Evolutionary conservation across 1,140 invertebrate genomes (phyloP).

Genomic region (Pantala flavescens): DNA sequence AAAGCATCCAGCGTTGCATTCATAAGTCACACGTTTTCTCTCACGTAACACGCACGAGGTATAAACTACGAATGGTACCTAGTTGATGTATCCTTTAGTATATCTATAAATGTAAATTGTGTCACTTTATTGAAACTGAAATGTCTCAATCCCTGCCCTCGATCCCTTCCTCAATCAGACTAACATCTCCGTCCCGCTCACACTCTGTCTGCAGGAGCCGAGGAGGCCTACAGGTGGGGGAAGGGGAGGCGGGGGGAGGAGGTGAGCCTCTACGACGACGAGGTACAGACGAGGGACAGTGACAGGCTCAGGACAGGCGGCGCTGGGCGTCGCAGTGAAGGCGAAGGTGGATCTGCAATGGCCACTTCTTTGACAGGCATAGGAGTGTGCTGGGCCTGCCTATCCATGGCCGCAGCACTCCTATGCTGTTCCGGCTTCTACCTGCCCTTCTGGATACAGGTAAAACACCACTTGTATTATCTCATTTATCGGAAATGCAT

Average conservation of each 20-base stretch:
- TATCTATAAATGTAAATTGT: too few species aligned
- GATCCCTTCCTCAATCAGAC: too few species aligned
- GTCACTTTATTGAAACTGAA: too few species aligned
- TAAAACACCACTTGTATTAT: conserved; percentile 24
- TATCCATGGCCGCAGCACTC: conserved; percentile 49
- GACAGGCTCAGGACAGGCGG: neutral
- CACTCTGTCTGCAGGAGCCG: neutral
- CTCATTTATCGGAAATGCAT: too few species aligned
- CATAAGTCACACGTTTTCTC: too few species aligned
- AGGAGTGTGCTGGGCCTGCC: conserved; percentile 52
- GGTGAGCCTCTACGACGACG: neutral
- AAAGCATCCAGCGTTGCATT: too few species aligned
- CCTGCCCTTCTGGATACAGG: conserved; percentile 60
- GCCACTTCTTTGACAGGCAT: conserved; percentile 45
- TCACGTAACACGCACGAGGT: too few species aligned
- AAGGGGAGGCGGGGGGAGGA: neutral
- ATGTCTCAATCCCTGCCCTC: too few species aligned
- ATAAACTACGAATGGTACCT: too few species aligned
- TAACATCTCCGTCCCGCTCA: neutral
- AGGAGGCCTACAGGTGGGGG: neutral
- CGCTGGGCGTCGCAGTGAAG: neutral
- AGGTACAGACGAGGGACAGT: neutral
- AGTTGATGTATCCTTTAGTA: too few species aligned
- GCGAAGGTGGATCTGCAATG: conserved; percentile 27
- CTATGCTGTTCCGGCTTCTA: conserved; percentile 54